Conservation (phyloP, 2,797 vertebrate species). For the Monodelphis domestica region DNA sequence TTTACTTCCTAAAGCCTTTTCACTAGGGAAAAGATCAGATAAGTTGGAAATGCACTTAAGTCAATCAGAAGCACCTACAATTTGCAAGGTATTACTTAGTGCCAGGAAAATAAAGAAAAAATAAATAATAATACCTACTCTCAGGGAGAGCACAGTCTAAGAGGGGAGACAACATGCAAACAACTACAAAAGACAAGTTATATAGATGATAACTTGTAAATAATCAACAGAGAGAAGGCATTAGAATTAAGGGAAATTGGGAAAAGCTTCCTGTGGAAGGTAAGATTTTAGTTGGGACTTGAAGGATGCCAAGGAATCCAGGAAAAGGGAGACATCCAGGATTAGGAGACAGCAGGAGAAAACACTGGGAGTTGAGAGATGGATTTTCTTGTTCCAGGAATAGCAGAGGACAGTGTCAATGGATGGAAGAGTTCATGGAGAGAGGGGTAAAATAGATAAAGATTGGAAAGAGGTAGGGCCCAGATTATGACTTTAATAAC, state of each 20-base stretch:
- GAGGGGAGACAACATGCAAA: neutral
- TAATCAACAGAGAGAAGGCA: neutral
- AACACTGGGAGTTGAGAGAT: neutral
- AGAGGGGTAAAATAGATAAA: neutral
- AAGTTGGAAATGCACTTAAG: neutral
- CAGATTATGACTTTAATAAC: neutral
- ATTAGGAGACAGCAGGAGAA: neutral
- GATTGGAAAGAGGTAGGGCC: neutral
- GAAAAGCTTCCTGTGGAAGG: neutral
- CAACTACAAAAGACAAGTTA: neutral
- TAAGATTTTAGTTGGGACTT: neutral
- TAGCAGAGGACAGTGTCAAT: neutral
- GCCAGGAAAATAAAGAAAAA: neutral
- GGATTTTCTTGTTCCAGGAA: neutral
- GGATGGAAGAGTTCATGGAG: neutral
- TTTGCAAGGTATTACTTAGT: neutral
- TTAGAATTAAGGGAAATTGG: neutral
- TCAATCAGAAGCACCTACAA: neutral
- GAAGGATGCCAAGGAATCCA: neutral
- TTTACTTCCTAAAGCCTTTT: neutral
- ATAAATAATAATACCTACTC: neutral
- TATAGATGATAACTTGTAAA: neutral
- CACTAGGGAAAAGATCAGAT: neutral
- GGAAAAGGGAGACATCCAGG: neutral
- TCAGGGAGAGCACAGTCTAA: neutral